Base-by-base conservation (phyloP, 2,888 invertebrate genomes). In the Zygothrica quintamaculata region DNA sequence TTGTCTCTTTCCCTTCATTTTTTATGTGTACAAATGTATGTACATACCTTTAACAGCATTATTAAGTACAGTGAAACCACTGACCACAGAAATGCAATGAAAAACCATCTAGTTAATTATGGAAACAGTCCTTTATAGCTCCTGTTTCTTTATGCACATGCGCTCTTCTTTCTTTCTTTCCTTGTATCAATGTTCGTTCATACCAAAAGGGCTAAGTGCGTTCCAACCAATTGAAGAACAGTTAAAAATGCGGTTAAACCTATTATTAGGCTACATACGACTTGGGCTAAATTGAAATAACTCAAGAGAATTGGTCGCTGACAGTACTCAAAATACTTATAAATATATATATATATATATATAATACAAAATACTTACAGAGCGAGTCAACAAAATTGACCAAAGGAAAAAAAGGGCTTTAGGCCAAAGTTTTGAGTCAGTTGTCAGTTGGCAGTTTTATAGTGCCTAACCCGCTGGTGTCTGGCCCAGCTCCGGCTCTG, bases 241-340 rank as follows among this genome's bases (percentile, higher is more conserved):
- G 82, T 82, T 82, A 78, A 82, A 82, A 82, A 52, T 87, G 88
- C 84, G 82, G 82, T 82, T 82, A 86, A 82, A 86, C 82, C 88
- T 86, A 82, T 82, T 82, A 82, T 82, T 82, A 82, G 84, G 58
- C n/a, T n/a, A 65, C 61, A 65, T 78, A 75, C 71, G 76, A 82
- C 61, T 67, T 78, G 79, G 60, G 47, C 81, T 64, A 77, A 74
- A 80, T 84, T 80, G 82, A 78, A 81, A 74, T 69, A 87, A 74
- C 74, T 70, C 29, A 9, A 47, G 65, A 53, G 66, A 75, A 74
- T 51, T 64, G 62, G 36, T 33, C 56, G 61, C 58, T 53, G 58
- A 53, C 76, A 70, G 67, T 51, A 51, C 4, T 36, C 53, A 18
- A 60, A 48, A 53, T 34, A 22, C n/a, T n/a, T 34, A 12, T 11